A percentile compares a stretch with the other conserved stretches of the same genome.
Evolutionary conservation across 1,140 invertebrate genomes (phyloP).

Genomic region (Globodera ellingtonae): DNA sequence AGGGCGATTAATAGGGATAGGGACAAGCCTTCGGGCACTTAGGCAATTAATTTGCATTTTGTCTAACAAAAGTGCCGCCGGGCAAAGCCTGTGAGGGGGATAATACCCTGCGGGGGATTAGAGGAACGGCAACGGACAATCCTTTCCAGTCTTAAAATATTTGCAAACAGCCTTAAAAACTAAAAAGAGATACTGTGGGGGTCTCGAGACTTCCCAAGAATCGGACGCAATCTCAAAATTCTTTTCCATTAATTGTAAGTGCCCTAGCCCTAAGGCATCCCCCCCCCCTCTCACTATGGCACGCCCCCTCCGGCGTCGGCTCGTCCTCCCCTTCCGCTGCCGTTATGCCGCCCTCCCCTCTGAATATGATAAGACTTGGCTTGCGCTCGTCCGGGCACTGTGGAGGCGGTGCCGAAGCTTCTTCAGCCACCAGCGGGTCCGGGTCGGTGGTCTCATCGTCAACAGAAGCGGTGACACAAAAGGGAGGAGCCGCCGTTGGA

Average conservation of each 20-base stretch:
- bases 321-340: background rate
- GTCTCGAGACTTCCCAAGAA: too few relatives aligned
- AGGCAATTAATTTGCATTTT: too few relatives aligned
- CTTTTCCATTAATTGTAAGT: too few relatives aligned
- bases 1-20: too few relatives aligned
- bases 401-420: background rate
- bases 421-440: background rate
- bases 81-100: background rate
- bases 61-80: background rate
- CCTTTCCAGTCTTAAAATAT: too few relatives aligned
- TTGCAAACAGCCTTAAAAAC: too few relatives aligned
- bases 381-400: background rate
- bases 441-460: constrained; percentile 7
- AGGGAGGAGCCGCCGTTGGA: background rate
- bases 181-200: too few relatives aligned
- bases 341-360: background rate
- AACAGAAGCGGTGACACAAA: background rate
- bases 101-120: background rate
- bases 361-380: background rate
- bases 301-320: background rate
- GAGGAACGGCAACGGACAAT: background rate
- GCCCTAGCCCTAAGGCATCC: too few relatives aligned
- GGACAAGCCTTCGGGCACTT: too few relatives aligned
- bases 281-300: background rate
- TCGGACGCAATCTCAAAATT: too few relatives aligned